Percentiles rank a stretch among this genome's conserved stretches.
These are phyloP conservation scores for Elanoides forficatus DNA, from an alignment of 2,113 vertebrate species.

Conservation along the genomic window DNA sequence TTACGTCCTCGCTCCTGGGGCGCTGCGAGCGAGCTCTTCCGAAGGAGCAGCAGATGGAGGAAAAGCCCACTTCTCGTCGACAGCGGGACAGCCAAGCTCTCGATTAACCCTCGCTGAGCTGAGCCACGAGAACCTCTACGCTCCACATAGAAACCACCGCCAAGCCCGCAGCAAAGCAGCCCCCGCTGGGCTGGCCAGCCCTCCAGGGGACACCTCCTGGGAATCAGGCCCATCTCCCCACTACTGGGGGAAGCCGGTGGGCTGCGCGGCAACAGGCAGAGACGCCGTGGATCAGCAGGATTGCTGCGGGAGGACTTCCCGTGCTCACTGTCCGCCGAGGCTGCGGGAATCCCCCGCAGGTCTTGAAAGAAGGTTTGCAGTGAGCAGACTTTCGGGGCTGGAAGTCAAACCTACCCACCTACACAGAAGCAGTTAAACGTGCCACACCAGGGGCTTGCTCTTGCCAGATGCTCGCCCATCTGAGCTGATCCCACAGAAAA, in stretches of 20 bases:
- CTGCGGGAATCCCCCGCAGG: not conserved
- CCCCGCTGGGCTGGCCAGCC: not conserved
- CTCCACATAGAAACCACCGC: not conserved
- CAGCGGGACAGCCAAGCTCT: not conserved
- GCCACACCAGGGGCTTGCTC: not conserved
- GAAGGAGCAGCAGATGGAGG: constrained; percentile 68
- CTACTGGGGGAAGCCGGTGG: not conserved
- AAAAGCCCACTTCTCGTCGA: constrained; percentile 29
- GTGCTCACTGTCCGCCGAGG: not conserved
- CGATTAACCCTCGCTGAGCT: constrained; percentile 6
- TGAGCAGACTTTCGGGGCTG: not conserved
- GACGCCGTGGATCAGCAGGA: not conserved
- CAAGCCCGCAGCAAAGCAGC: not conserved
- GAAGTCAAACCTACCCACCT: not conserved
- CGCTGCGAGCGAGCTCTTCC: constrained; percentile 50
- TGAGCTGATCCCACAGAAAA: not conserved
- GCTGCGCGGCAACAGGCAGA: not conserved
- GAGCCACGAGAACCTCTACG: not conserved
- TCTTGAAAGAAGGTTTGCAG: not conserved
- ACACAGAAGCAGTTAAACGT: not conserved
- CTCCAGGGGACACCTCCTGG: not conserved
- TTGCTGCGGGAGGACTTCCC: not conserved
- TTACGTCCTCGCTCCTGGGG: constrained; percentile 67
- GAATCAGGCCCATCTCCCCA: not conserved
- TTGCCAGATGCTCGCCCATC: not conserved